These are phyloP conservation scores for Collichthys lucidus DNA, from an alignment of 2,113 vertebrate genomes.

Conservation along the genomic window DNA sequence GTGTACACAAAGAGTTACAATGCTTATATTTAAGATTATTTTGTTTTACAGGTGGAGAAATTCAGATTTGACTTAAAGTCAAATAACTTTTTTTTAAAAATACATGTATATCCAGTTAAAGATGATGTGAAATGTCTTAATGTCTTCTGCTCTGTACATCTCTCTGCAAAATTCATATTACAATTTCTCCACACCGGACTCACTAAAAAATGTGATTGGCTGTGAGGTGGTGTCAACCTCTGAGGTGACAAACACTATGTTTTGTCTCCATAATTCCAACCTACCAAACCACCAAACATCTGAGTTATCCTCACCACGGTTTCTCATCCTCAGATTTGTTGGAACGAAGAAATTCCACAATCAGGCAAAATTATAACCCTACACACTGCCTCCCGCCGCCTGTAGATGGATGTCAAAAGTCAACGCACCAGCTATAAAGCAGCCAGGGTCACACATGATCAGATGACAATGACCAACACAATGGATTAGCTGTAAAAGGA, in stretches of 20 bases:
- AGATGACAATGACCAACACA: constrained; percentile 81
- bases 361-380: not conserved
- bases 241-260: not conserved
- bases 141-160: not conserved
- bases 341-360: not conserved
- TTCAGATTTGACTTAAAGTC: not conserved
- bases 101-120: not conserved
- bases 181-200: not conserved
- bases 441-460: constrained; percentile 77
- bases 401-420: constrained; percentile 57
- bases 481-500: constrained; percentile 78
- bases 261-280: not conserved
- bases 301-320: not conserved
- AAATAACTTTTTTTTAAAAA: not conserved
- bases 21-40: not conserved
- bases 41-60: not conserved
- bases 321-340: not conserved
- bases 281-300: too few species aligned
- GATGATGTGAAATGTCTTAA: not conserved
- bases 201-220: not conserved
- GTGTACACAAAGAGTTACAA: not conserved
- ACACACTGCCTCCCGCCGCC: not conserved
- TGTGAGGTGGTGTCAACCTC: not conserved
- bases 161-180: not conserved
- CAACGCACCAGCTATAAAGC: constrained; percentile 54